Evolutionary conservation across 2,113 vertebrate genomes (phyloP).

Genomic region (Mionectes macconnelli): DNA sequence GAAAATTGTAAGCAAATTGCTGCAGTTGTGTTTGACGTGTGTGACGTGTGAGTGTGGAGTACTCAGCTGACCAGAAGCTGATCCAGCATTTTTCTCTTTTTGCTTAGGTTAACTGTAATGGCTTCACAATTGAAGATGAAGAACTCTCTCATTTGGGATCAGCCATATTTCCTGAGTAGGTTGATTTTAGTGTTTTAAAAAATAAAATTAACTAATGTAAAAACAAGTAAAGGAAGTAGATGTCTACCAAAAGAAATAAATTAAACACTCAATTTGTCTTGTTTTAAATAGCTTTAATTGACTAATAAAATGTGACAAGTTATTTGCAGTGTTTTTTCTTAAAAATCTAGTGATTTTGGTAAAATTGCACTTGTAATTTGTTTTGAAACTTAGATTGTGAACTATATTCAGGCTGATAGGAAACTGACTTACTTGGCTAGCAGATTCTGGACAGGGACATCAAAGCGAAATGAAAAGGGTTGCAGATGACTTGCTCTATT

Average conservation of each 20-base stretch:
- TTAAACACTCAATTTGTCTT: neutral
- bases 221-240: neutral
- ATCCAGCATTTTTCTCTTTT: neutral
- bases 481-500: neutral
- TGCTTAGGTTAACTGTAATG: constrained; percentile 91
- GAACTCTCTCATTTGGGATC: constrained; percentile 93
- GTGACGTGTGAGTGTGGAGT: neutral
- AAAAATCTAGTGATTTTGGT: neutral
- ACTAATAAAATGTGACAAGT: neutral
- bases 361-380: neutral
- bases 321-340: neutral
- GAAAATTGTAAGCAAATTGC: neutral
- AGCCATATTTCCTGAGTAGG: constrained; percentile 94
- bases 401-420: neutral
- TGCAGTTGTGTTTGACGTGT: neutral
- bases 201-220: neutral
- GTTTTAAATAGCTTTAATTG: neutral
- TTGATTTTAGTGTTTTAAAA: neutral
- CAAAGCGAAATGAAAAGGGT: neutral
- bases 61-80: neutral
- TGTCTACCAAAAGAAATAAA: neutral
- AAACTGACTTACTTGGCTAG: neutral
- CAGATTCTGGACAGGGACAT: neutral
- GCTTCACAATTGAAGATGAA: constrained; percentile 96
- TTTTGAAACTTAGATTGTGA: neutral